phyloP scores from a whole-genome alignment of 2,797 vertebrate genomes.

The Acanthornis magna region DNA sequence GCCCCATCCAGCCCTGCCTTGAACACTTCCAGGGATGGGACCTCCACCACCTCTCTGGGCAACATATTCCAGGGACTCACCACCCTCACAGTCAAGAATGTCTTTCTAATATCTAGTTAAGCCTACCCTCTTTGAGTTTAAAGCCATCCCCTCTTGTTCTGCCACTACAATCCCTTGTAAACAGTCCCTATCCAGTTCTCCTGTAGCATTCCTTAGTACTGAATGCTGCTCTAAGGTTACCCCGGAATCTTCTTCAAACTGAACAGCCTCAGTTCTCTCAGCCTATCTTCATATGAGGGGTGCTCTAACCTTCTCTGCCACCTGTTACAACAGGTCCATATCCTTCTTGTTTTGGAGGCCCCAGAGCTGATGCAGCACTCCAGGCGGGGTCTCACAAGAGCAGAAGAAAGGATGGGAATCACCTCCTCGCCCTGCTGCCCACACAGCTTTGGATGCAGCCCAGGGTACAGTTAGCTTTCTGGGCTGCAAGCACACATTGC shows the following conservation, averaged over 20 bases:
- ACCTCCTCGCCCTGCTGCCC: background rate
- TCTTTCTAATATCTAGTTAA: background rate
- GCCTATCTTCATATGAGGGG: background rate
- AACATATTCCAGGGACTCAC: background rate
- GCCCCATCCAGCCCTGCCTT: background rate
- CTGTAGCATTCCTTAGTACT: background rate
- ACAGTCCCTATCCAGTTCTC: background rate
- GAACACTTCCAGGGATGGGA: background rate
- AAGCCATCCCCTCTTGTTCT: background rate
- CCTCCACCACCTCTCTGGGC: background rate
- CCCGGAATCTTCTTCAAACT: background rate
- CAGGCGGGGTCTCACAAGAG: background rate
- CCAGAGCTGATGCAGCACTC: background rate
- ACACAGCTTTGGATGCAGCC: background rate
- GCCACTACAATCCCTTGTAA: background rate
- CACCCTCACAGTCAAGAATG: background rate
- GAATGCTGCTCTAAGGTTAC: too few species aligned
- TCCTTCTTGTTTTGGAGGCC: too few species aligned
- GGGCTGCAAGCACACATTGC: background rate
- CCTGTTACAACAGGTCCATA: background rate
- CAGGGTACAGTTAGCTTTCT: background rate
- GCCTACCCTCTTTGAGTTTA: background rate
- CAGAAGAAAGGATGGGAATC: background rate
- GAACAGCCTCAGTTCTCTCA: background rate
- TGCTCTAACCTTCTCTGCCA: background rate